Conservation (phyloP, 2,888 invertebrate species). For the Polydesmus complanatus region DNA sequence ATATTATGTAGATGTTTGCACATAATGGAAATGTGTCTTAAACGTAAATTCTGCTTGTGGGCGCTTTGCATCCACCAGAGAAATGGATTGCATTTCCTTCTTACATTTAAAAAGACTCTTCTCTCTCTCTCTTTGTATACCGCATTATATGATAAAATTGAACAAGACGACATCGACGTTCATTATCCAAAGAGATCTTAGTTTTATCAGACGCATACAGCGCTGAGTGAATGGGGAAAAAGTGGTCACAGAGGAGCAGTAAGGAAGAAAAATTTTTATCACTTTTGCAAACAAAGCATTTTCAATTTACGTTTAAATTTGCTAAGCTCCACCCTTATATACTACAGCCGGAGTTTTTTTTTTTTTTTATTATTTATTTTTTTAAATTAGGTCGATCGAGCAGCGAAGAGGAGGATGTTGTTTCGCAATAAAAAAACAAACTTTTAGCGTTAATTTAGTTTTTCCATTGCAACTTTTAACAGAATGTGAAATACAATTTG, state of each 20-base stretch:
- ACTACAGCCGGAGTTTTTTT: too few species aligned
- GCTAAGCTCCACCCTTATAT: not conserved
- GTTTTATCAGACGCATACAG: not conserved
- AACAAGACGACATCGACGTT: not conserved
- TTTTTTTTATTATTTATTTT: too few species aligned
- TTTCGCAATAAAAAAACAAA: too few species aligned
- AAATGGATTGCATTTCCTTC: not conserved
- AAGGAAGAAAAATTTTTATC: not conserved
- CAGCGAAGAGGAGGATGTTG: too few species aligned
- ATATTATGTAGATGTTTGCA: not conserved
- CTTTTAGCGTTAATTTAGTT: too few species aligned
- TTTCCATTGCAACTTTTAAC: too few species aligned
- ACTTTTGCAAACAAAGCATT: not conserved
- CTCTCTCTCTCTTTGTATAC: too few species aligned
- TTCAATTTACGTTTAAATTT: not conserved
- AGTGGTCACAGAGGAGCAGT: not conserved
- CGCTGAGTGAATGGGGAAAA: not conserved
- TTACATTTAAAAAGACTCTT: not conserved
- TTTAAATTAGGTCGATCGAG: not conserved
- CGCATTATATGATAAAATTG: not conserved
- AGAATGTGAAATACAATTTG: too few species aligned
- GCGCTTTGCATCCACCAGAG: not conserved
- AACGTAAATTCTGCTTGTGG: not conserved
- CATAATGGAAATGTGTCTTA: not conserved
- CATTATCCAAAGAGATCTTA: not conserved